Evolutionary conservation across 1,140 invertebrate species (phyloP).

Genomic region (Listronotus oregonensis): DNA sequence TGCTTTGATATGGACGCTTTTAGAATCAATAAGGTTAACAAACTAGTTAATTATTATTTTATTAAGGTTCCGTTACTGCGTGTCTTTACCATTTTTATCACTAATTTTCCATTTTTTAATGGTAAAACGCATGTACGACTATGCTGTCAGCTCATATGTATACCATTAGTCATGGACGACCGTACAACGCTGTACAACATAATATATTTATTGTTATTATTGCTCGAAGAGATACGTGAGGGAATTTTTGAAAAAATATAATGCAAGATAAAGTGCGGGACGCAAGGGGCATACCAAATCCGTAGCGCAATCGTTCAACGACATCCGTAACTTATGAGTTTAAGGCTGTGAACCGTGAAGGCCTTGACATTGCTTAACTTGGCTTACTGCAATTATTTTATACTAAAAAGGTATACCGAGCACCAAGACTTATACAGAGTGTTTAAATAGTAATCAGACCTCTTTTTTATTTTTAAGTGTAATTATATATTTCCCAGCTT

Average conservation of each 20-base stretch:
- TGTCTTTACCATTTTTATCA: not conserved
- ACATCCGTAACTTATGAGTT: constrained; percentile 43
- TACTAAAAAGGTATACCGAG: too few species aligned
- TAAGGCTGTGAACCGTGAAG: constrained; percentile 39
- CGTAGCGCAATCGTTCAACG: constrained; percentile 44
- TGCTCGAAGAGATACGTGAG: constrained; percentile 44
- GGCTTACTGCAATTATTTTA: too few species aligned
- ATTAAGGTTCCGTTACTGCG: too few species aligned
- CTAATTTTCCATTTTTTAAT: not conserved
- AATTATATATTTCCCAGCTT: too few species aligned
- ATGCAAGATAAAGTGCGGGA: constrained; percentile 37
- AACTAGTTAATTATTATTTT: too few species aligned
- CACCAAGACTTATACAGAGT: too few species aligned
- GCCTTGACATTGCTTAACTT: constrained; percentile 17
- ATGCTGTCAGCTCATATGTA: constrained; percentile 36
- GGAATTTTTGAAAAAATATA: constrained; percentile 45
- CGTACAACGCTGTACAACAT: constrained; percentile 40
- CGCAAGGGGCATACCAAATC: constrained; percentile 43
- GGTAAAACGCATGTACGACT: constrained; percentile 4
- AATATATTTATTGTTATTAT: constrained; percentile 46
- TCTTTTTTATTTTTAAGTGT: too few species aligned
- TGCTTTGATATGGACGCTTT: too few species aligned
- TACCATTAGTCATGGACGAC: constrained; percentile 39
- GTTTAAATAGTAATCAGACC: too few species aligned
- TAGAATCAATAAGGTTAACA: too few species aligned